Conservation (phyloP, 2,797 vertebrate genomes). For the Melanotaenia boesemani region DNA sequence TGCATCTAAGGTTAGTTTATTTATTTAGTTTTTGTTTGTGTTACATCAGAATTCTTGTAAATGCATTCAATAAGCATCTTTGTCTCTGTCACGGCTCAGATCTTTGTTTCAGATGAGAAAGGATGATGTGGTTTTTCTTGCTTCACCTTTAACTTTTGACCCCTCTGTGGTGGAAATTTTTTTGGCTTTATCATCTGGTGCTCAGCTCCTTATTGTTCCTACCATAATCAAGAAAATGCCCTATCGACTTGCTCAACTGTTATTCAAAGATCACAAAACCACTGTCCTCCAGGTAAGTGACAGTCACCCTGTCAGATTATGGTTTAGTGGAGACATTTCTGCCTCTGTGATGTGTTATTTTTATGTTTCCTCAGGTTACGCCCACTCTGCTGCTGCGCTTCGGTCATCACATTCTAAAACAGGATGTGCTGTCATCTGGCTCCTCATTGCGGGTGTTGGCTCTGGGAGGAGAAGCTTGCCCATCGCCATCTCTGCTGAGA, state of each 20-base stretch:
- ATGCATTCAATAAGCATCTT: background rate
- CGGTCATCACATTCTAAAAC: slow-evolving; percentile 81
- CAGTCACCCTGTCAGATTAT: background rate
- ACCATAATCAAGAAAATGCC: slow-evolving; percentile 88
- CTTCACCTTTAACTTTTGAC: slow-evolving; percentile 96
- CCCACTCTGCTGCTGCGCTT: slow-evolving; percentile 92
- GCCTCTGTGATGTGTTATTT: no score
- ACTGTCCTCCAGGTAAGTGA: slow-evolving; percentile 90
- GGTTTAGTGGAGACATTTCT: background rate
- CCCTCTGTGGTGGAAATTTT: slow-evolving; percentile 96
- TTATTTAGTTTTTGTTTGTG: background rate
- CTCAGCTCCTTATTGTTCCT: slow-evolving; percentile 90
- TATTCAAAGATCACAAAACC: slow-evolving; percentile 87
- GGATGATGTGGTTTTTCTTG: slow-evolving; percentile 90
- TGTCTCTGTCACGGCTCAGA: slow-evolving; percentile 69
- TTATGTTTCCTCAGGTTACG: slow-evolving; percentile 84
- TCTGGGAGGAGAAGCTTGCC: slow-evolving; percentile 94
- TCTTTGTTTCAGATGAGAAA: slow-evolving; percentile 87
- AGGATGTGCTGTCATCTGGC: slow-evolving; percentile 82
- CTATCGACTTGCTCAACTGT: slow-evolving; percentile 79
- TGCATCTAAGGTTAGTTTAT: slow-evolving; percentile 85
- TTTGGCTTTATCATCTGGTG: slow-evolving; percentile 90
- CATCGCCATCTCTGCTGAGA: slow-evolving; percentile 80
- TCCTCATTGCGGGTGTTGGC: slow-evolving; percentile 91
- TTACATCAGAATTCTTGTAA: background rate